Evolutionary conservation across 2,888 invertebrate species (phyloP).

Genomic region (Sycophila texana): DNA sequence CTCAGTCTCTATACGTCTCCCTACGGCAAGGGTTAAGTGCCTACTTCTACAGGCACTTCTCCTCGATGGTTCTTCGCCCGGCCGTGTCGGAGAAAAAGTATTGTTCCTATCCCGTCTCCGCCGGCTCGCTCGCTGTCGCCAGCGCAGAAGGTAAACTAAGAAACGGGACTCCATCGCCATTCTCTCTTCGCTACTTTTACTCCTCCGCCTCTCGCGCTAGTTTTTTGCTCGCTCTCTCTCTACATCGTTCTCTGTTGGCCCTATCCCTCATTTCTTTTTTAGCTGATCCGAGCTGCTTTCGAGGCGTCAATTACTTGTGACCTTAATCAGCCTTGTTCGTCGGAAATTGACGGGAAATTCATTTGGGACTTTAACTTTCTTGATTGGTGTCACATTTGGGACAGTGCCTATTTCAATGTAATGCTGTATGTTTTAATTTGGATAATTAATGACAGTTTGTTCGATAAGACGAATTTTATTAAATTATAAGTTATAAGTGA

Average conservation of each 20-base stretch:
- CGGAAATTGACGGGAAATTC: neutral
- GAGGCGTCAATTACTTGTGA: constrained; percentile 34
- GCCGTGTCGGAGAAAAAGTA: constrained; percentile 43
- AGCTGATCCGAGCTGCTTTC: constrained; percentile 33
- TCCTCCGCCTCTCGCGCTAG: neutral
- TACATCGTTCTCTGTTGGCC: neutral
- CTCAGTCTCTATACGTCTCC: neutral
- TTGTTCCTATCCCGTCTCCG: constrained; percentile 14
- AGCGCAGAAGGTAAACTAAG: constrained; percentile 33
- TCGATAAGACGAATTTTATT: no score
- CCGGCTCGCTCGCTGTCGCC: neutral
- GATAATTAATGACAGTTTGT: no score
- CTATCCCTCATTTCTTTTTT: constrained; percentile 6
- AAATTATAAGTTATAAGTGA: no score
- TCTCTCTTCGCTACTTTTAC: neutral
- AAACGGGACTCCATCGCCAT: constrained; percentile 8
- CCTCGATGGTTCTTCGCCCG: constrained; percentile 45
- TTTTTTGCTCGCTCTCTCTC: neutral
- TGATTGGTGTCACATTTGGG: no score
- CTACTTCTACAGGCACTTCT: constrained; percentile 44
- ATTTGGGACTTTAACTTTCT: neutral
- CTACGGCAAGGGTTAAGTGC: constrained; percentile 49
- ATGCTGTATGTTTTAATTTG: no score
- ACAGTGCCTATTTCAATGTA: no score
- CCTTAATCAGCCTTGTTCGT: constrained; percentile 43